These are phyloP conservation scores for Lepisosteus osseus DNA, from an alignment of 2,113 vertebrate species.

Conservation along the genomic window DNA sequence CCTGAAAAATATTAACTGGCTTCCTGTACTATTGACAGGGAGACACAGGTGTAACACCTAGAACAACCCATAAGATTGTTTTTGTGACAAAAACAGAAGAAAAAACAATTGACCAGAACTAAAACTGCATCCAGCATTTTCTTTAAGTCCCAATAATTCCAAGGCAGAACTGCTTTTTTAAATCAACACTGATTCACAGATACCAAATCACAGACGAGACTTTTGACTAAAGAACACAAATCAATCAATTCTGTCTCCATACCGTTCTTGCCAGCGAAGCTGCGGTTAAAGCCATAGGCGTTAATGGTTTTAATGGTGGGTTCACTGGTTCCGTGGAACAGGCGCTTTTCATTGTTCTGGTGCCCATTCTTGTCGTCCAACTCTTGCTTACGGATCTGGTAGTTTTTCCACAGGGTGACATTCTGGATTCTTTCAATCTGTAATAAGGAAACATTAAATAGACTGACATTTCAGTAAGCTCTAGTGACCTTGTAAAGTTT, in stretches of 20 bases:
- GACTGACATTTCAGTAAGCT: neutral
- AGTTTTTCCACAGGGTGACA: constrained; percentile 51
- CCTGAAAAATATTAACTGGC: too few species aligned
- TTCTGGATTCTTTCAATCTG: constrained; percentile 69
- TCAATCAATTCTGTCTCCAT: neutral
- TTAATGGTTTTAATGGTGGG: constrained; percentile 42
- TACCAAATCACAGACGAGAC: neutral
- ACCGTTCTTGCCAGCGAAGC: constrained; percentile 65
- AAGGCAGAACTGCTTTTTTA: too few species aligned
- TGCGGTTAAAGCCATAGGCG: constrained; percentile 63
- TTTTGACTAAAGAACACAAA: neutral
- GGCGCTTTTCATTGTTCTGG: constrained; percentile 50
- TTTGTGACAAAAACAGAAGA: too few species aligned
- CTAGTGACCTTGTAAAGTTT: neutral
- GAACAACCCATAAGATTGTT: too few species aligned
- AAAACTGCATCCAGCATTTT: too few species aligned
- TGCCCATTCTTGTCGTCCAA: constrained; percentile 57
- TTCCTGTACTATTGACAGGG: too few species aligned
- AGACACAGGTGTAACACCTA: too few species aligned
- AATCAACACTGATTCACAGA: neutral
- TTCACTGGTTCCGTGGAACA: constrained; percentile 63
- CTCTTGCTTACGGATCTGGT: constrained; percentile 47
- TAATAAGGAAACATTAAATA: neutral
- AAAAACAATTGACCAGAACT: too few species aligned
- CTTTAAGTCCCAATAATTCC: too few species aligned